Percentiles rank a stretch among this genome's conserved stretches.
Evolutionary conservation across 2,797 vertebrate genomes (phyloP).

Genomic region (Hydrolagus colliei): DNA sequence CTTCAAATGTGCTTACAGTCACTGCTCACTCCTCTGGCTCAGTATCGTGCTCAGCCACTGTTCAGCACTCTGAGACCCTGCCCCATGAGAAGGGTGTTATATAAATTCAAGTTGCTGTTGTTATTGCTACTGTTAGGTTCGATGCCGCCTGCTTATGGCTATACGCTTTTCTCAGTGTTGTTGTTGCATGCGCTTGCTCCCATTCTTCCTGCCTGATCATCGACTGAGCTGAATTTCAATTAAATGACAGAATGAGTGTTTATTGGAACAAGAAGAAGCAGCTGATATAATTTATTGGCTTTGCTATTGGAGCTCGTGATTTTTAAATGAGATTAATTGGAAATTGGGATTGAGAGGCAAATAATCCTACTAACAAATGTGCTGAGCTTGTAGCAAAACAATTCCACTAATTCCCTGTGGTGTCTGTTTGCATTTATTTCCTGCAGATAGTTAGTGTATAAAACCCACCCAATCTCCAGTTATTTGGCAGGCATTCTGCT

Average conservation of each 20-base stretch:
- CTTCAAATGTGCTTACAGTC: too few species aligned
- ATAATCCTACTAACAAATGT: conserved; percentile 34
- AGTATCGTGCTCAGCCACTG: too few species aligned
- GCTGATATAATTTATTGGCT: conserved; percentile 32
- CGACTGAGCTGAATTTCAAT: conserved; percentile 32
- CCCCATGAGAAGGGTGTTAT: too few species aligned
- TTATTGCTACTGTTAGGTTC: too few species aligned
- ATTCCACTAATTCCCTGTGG: conserved; percentile 27
- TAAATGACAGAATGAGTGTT: conserved; percentile 31
- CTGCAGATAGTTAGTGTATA: too few species aligned
- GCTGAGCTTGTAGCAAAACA: conserved; percentile 38
- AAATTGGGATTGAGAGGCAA: not conserved
- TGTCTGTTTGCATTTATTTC: not conserved
- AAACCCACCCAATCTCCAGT: too few species aligned
- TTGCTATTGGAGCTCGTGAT: conserved; percentile 34
- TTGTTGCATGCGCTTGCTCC: too few species aligned
- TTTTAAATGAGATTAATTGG: conserved; percentile 33
- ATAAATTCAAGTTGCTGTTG: too few species aligned
- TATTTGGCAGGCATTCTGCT: not conserved
- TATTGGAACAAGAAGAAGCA: conserved; percentile 39
- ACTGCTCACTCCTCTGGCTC: too few species aligned
- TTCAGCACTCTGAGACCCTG: too few species aligned
- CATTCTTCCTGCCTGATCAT: not conserved
- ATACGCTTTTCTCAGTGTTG: not conserved
- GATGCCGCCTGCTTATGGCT: not conserved